Conservation (phyloP, 2,113 vertebrate genomes). For the Atrichornis clamosus region DNA sequence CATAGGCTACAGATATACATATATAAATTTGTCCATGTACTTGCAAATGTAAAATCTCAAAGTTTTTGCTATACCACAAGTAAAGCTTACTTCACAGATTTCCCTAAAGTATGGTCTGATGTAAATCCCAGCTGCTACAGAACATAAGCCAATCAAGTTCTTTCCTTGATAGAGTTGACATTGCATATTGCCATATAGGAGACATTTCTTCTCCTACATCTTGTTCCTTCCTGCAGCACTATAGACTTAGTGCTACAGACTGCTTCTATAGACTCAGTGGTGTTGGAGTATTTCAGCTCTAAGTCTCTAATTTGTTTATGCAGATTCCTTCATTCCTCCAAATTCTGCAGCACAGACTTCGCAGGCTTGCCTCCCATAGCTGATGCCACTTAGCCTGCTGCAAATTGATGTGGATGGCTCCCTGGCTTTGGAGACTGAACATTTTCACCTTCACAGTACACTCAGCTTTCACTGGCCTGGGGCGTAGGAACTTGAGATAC, state of each 20-base stretch:
- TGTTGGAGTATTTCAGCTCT: background rate
- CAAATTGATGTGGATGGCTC: constrained; percentile 76
- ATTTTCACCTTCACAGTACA: constrained; percentile 69
- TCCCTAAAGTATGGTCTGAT: background rate
- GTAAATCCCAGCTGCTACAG: background rate
- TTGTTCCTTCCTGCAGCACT: background rate
- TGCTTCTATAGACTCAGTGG: background rate
- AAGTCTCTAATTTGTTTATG: constrained; percentile 25
- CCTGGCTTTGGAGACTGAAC: constrained; percentile 53
- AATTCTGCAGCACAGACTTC: constrained; percentile 19
- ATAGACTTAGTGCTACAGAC: no score
- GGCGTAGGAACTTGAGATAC: constrained; percentile 71
- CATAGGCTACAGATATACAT: background rate
- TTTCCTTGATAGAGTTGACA: background rate
- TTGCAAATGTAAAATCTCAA: background rate
- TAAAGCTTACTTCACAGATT: background rate
- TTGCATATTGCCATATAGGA: background rate
- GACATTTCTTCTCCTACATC: background rate
- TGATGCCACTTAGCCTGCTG: constrained; percentile 71
- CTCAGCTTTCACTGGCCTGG: constrained; percentile 56
- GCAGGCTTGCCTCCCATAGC: constrained; percentile 60
- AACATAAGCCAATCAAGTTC: background rate
- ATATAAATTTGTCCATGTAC: background rate
- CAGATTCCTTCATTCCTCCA: constrained; percentile 31
- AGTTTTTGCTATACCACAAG: background rate